Percentiles rank a stretch among this genome's conserved stretches.
Conservation (phyloP, 64 coral and sea anemone genomes). For the Actinia tenebrosa region DNA sequence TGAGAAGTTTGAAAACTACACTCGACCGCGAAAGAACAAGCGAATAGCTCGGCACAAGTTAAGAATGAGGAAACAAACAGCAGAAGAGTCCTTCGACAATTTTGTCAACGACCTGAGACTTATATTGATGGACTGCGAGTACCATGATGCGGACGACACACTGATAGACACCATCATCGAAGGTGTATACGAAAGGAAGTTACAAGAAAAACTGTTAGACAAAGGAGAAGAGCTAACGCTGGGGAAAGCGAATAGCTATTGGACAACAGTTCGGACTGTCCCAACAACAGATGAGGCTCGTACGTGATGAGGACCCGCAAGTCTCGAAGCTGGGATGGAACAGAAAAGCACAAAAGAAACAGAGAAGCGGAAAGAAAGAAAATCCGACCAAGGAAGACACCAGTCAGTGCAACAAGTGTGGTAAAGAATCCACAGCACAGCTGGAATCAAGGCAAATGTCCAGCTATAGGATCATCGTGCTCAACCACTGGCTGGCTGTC, state of each 20-base stretch:
- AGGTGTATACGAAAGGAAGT: constrained; percentile 42
- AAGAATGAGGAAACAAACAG: constrained; percentile 30
- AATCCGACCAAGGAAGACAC: not conserved
- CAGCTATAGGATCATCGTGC: constrained; percentile 30
- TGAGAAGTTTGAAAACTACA: constrained; percentile 28
- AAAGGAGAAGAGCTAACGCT: constrained; percentile 40
- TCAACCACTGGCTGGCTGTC: constrained; percentile 28
- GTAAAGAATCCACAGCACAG: constrained; percentile 30
- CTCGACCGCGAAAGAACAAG: constrained; percentile 42
- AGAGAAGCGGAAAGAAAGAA: not conserved
- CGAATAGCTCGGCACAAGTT: constrained; percentile 41
- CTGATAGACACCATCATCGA: constrained; percentile 57
- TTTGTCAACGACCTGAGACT: constrained; percentile 47
- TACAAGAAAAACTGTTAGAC: constrained; percentile 50
- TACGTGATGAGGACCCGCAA: constrained; percentile 28
- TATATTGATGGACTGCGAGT: constrained; percentile 51
- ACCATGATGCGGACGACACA: constrained; percentile 45
- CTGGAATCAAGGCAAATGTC: constrained; percentile 33
- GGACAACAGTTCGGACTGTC: constrained; percentile 34
- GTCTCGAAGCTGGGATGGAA: not conserved
- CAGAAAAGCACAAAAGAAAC: constrained; percentile 5
- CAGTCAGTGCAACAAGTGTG: constrained; percentile 23
- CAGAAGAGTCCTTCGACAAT: constrained; percentile 38
- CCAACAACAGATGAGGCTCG: constrained; percentile 35
- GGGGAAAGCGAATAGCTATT: constrained; percentile 4